Evolutionary conservation across 1,140 invertebrate genomes (phyloP), one percentile per base, ranked within the genome.

Genomic region (Tyrophagus putrescentiae): DNA sequence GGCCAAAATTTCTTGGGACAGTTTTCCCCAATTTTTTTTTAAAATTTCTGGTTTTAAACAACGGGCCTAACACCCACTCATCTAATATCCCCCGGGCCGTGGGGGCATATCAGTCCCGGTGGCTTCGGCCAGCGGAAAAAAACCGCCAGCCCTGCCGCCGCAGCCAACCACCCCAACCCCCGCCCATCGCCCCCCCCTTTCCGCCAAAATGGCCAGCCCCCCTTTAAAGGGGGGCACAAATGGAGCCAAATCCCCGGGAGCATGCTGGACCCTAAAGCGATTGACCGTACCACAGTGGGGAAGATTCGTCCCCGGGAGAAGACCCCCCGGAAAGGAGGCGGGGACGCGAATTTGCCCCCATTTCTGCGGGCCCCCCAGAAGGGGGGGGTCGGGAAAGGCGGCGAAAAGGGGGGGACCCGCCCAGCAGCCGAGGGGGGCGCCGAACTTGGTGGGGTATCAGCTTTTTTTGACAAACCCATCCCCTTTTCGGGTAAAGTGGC

Each of bases 231-330:
- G 84, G 1, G 84, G 82, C 41, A 84, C 69, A 64, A 87, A 82
- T 31, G 83, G 83, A 13, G 84, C 84, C 58, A 87, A 71, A 85
- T 72, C 6, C 85, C 85, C 62, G 78, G 80, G 63, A 82, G 84
- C 0, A 84, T 87, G 41, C 82, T 78, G 3, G 82, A 73, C 0
- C 90, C 90, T 57, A 93, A 73, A 0, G 80, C 87, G 0, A 85
- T 84, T 67, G 84, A 87, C 57, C 87, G 74, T 36, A 90, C 80
- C 6, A 84, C 80, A 1, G 89, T 93, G 5, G 89, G 88, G 66
- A 88, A 89, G 3, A 89, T 94, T 88, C 1, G 87, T 86, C 0
- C 87, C 88, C 69, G 88, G 92, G 65, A 91, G 86, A 66, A 89
- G 91, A 59, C 88, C 81, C 5, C 88, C 82, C 33, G 84, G 84